Conservation (phyloP, 2,888 invertebrate genomes). For the Frankliniella intonsa region DNA sequence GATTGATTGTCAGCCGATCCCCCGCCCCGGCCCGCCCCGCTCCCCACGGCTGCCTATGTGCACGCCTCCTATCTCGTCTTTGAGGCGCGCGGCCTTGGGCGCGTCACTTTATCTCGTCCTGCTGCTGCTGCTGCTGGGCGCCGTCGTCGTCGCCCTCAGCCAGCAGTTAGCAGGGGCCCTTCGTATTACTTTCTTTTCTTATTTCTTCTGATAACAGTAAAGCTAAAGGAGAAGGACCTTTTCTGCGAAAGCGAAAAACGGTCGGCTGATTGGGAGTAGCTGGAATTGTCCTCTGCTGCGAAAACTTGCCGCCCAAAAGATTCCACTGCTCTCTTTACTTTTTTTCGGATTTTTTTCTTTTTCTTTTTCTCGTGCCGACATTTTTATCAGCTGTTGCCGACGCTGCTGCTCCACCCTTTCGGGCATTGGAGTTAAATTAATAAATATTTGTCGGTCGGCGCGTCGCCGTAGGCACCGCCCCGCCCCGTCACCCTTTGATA, state of each 20-base stretch:
- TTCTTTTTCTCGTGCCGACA: not conserved
- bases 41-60: no score
- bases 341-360: not conserved
- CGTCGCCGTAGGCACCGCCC: not conserved
- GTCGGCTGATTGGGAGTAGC: not conserved
- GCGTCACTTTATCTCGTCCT: no score
- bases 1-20: no score
- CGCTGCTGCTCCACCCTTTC: not conserved
- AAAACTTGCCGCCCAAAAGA: not conserved
- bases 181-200: no score
- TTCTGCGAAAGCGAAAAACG: constrained; percentile 13
- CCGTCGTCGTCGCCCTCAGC: no score
- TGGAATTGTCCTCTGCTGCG: not conserved
- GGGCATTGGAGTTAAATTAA: constrained; percentile 15
- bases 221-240: no score
- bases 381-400: not conserved
- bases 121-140: no score
- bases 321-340: constrained; percentile 6
- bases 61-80: no score
- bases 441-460: constrained; percentile 11
- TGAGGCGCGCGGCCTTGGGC: no score
- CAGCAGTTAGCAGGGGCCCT: no score
- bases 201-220: no score
- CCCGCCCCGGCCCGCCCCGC: no score
- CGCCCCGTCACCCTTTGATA: not conserved